Evolutionary conservation across 2,888 invertebrate genomes (phyloP), one percentile per base, ranked within the genome.

Genomic region (Bhutanitis thaidina): DNA sequence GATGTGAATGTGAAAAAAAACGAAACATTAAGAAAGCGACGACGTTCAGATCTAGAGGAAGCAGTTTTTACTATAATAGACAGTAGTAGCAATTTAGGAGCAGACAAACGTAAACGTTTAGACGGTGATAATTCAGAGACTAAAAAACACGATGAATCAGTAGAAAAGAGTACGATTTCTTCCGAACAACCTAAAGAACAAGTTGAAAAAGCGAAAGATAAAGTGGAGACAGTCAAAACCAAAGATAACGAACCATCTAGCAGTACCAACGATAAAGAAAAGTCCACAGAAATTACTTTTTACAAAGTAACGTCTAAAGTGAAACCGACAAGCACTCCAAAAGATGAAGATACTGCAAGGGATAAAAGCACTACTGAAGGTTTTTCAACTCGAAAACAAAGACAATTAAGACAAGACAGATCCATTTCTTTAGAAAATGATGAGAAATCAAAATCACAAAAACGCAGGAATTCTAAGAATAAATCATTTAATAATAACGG

Each of bases 1-100:
- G 71, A 78, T 32, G 52, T 67, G 0, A 71, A 73, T 1, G 48
- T 51, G 3, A 16, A 57, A 14, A 61, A 57, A 25, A 63, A 62
- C 30, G 67, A 63, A 12, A 15, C 57, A 5, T 52, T 71, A 2
- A 77, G 77, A 57, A 88, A 86, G 62, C 77, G 88, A n/a, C 77
- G 85, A 1, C 71, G 77, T 1, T 86, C 88, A 0, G 67, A 72
- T 1, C 54, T 81, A 7, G 81, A 81, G 44, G 86, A 83, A 57
- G 74, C 79, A 0, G 64, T 74, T 3, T 60, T 78, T 13, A 79
- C 78, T 1, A 69, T 77, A 8, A 63, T 81, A 27, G 77, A 77
- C 13, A 62, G 54, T 13, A 64, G 58, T 34, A 51, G 58, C 8
- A 60, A 51, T 12, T 27, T 10, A 10, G n/a, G 35, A 5, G 25